Base-by-base conservation (phyloP, 1,140 invertebrate genomes). In the Solenopsis invicta region DNA sequence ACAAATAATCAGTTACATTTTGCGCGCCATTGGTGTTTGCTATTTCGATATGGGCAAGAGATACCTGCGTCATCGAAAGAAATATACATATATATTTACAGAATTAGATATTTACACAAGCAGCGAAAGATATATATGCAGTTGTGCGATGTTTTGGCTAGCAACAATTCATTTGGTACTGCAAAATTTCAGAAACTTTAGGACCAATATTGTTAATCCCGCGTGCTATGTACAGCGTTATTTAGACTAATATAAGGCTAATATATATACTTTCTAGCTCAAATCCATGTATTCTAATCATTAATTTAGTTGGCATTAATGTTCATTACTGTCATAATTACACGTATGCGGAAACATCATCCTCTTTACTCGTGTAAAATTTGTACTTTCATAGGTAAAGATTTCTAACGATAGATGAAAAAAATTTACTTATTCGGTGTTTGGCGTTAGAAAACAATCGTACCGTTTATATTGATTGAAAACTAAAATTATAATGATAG, bases 311-410 rank as follows among this genome's bases (percentile, higher is more conserved):
- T 64, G n/a, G 13, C 29, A 86, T 87, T 87, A 86, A 45, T 62
- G 61, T 69, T 66, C 34, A 78, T 62, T 78, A 82, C 61, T 69
- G 48, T 87, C 61, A 61, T 29, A 69, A 69, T 66, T 86, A 86
- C 37, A 45, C 29, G 72, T 71, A 77, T 71, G 87, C 48, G 52
- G 13, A 54, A 59, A 59, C 74, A 87, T 10, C 21, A 41, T 34
- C 62, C 86, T 74, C 37, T 89, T 76, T 37, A 61, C 66, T 67
- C 61, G 29, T 78, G 54, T 81, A 89, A 87, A 91, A 54, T 93
- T 93, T 93, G 89, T 92, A 93, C 91, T 93, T 93, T 93, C 91
- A 92, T 93, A 93, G 86, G 80, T 76, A 88, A 69, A 61, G 81
- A 89, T 92, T 92, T 92, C 61, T 92, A 82, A 72, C 37, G 24